Percentiles rank a stretch among this genome's conserved stretches.
Evolutionary conservation across 1,140 invertebrate genomes (phyloP).

Genomic region (Carposina sasakii): DNA sequence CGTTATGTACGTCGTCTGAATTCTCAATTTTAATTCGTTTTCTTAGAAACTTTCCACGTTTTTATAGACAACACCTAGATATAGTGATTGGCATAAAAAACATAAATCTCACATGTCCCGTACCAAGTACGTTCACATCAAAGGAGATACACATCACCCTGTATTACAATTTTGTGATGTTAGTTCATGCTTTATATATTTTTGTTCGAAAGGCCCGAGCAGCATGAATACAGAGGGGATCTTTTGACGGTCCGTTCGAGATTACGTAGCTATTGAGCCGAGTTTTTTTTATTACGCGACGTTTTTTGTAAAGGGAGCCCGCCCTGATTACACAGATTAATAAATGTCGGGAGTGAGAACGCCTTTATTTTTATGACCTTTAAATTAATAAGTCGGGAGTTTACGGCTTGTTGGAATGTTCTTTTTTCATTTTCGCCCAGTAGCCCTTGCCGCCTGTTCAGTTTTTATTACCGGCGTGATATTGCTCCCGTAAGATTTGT

Average conservation of each 20-base stretch:
- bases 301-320: neutral
- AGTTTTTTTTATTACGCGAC: neutral
- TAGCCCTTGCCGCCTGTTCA: neutral
- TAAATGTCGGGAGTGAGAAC: neutral
- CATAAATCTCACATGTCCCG: too few species aligned
- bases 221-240: neutral
- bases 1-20: too few species aligned
- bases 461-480: neutral
- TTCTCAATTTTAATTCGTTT: too few species aligned
- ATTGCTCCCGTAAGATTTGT: neutral
- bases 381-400: conserved; percentile 5
- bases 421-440: neutral
- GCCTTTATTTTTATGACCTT: neutral
- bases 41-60: too few species aligned
- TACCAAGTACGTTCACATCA: too few species aligned
- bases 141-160: too few species aligned
- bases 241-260: neutral
- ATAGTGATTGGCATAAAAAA: too few species aligned
- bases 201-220: neutral
- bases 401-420: neutral
- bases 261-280: neutral
- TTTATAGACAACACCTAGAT: too few species aligned
- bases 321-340: conserved; percentile 6
- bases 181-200: neutral
- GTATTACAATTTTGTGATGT: conserved; percentile 9